A percentile compares a stretch with the other conserved stretches of the same genome.
phyloP scores from a whole-genome alignment of 2,113 vertebrate species.

The Malurus alboscapulatus region DNA sequence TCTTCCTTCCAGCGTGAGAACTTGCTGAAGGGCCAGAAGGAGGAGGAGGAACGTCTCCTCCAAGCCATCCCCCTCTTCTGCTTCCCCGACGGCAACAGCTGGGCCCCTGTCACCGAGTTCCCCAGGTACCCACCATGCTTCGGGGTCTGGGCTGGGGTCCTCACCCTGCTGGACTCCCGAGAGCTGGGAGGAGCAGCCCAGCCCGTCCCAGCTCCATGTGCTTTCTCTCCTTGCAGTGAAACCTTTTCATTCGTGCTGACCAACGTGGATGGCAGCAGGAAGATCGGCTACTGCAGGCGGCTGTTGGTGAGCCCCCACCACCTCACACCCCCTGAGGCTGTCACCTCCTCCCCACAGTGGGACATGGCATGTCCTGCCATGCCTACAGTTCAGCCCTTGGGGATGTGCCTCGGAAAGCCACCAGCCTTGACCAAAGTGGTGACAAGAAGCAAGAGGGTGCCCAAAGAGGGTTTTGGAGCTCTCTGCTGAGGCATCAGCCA shows the following conservation, averaged over 20 bases:
- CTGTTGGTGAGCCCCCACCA: constrained; percentile 80
- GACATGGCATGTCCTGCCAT: rapidly evolving
- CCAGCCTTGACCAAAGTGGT: not conserved
- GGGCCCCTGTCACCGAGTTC: constrained; percentile 85
- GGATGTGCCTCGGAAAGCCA: not conserved
- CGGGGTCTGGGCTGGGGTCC: rapidly evolving
- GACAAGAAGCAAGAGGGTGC: not conserved
- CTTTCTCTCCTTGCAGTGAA: constrained; percentile 77
- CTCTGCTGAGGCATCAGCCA: not conserved
- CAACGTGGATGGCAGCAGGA: constrained; percentile 90
- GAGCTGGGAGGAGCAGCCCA: not conserved
- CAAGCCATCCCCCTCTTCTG: constrained; percentile 93
- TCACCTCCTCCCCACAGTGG: not conserved
- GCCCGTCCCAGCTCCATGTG: rapidly evolving
- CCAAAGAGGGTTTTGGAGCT: not conserved
- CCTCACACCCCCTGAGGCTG: not conserved
- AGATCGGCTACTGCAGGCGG: constrained; percentile 93
- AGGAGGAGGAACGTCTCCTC: constrained; percentile 89
- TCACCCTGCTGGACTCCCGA: rapidly evolving
- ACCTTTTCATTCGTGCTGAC: constrained; percentile 97
- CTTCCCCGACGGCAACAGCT: constrained; percentile 90
- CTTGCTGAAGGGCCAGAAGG: constrained; percentile 85
- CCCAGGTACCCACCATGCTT: constrained; percentile 75
- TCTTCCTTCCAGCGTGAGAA: constrained; percentile 79
- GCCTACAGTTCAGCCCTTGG: not conserved